A percentile compares a stretch with the other conserved stretches of the same genome.
phyloP scores from a whole-genome alignment of 2,113 vertebrate species.

The Brachirus orientalis region DNA sequence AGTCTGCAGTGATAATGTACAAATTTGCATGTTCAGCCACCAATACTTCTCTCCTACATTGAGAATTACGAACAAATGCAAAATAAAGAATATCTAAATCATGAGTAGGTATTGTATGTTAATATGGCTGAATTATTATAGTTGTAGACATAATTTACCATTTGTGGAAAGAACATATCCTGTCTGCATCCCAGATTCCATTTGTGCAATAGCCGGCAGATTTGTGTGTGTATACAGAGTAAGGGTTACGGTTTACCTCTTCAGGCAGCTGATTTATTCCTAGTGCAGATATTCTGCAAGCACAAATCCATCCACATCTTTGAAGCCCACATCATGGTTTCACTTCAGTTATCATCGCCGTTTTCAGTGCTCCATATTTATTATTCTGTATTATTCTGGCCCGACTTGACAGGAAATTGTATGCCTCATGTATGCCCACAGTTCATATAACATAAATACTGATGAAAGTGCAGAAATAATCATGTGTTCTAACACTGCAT shows the following conservation, averaged over 20 bases:
- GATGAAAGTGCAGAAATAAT: constrained; percentile 3
- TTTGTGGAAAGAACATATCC: constrained; percentile 7
- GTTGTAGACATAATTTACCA: background rate
- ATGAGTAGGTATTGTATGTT: background rate
- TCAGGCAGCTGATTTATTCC: background rate
- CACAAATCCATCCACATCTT: background rate
- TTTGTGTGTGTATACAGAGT: background rate
- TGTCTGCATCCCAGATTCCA: constrained; percentile 10
- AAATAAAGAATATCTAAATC: background rate
- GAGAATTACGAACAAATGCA: background rate
- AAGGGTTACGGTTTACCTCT: background rate
- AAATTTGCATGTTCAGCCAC: background rate
- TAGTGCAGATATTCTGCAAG: background rate
- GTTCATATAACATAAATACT: background rate
- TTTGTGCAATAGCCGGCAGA: constrained; percentile 9
- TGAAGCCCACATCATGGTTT: background rate
- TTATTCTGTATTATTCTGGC: constrained; percentile 1
- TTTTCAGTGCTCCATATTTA: constrained; percentile 6
- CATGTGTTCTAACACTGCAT: background rate
- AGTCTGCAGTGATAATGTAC: background rate
- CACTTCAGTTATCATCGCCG: background rate
- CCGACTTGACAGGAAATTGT: constrained; percentile 8
- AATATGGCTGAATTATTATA: background rate
- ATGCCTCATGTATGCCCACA: background rate
- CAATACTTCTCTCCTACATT: background rate